phyloP scores from a whole-genome alignment of 2,113 vertebrate species.

The Phylloscopus trochiloides region DNA sequence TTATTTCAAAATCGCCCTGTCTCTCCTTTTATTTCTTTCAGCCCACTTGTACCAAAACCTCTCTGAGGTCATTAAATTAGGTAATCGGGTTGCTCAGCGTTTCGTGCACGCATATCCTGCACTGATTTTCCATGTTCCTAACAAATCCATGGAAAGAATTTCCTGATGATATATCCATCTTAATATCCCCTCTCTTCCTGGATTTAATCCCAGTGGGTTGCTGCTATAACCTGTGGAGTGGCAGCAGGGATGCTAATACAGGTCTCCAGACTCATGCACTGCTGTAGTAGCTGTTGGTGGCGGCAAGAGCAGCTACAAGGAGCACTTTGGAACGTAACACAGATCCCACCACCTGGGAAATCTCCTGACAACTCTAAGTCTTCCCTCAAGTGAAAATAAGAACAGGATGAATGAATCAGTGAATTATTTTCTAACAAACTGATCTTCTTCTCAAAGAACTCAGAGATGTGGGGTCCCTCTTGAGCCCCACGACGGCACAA shows the following conservation, averaged over 20 bases:
- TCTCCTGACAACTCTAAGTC: background rate
- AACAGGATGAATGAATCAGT: background rate
- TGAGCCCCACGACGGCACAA: rapidly evolving
- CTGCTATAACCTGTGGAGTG: background rate
- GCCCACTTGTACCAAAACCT: background rate
- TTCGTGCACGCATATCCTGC: background rate
- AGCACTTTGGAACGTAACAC: rapidly evolving
- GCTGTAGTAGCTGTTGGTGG: background rate
- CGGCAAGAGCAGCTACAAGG: background rate
- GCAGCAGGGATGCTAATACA: background rate
- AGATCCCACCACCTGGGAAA: background rate
- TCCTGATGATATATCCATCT: background rate
- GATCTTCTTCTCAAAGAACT: background rate
- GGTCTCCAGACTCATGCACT: background rate
- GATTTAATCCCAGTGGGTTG: background rate
- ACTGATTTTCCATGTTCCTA: background rate
- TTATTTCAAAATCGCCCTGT: background rate
- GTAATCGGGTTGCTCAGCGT: background rate
- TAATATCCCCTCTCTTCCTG: background rate
- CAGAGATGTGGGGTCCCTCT: rapidly evolving
- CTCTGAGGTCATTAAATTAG: background rate
- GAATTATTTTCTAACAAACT: background rate
- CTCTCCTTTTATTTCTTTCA: background rate
- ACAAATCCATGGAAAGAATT: background rate
- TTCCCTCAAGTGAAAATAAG: background rate